Evolutionary conservation across 2,888 invertebrate species (phyloP).

Genomic region (Meandrusa payeni): DNA sequence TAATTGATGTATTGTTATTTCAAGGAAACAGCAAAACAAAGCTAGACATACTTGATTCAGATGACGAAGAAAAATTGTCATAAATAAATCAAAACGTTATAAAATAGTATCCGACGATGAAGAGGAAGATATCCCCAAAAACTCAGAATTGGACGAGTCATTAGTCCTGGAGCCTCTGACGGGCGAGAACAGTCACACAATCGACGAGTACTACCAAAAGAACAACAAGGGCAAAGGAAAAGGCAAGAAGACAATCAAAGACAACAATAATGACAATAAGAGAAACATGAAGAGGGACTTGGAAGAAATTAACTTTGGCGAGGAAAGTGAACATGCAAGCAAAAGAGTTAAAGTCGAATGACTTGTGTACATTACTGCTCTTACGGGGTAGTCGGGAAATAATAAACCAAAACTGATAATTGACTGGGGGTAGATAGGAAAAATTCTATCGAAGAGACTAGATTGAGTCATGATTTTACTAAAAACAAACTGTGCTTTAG

Average conservation of each 20-base stretch:
- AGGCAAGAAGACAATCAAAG: slow-evolving; percentile 33
- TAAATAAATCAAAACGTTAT: slow-evolving; percentile 46
- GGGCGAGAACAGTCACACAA: slow-evolving; percentile 63
- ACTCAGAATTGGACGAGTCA: slow-evolving; percentile 52
- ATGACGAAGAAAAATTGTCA: too few relatives aligned
- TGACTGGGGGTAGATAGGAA: too few relatives aligned
- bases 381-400: too few relatives aligned
- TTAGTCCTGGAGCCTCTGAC: slow-evolving; percentile 50
- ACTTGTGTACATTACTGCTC: background rate
- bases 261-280: slow-evolving; percentile 29
- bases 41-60: too few relatives aligned
- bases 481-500: too few relatives aligned
- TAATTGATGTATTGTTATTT: too few relatives aligned
- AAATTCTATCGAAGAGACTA: too few relatives aligned
- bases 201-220: slow-evolving; percentile 60
- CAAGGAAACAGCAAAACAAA: slow-evolving; percentile 5
- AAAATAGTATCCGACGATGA: slow-evolving; percentile 56
- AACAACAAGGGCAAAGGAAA: slow-evolving; percentile 49
- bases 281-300: slow-evolving; percentile 30
- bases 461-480: too few relatives aligned
- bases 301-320: slow-evolving; percentile 28
- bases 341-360: slow-evolving; percentile 49
- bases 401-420: too few relatives aligned
- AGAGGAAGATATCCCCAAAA: slow-evolving; percentile 38
- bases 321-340: slow-evolving; percentile 31